phyloP scores from a whole-genome alignment of 2,113 vertebrate species.

The Sialia sialis region DNA sequence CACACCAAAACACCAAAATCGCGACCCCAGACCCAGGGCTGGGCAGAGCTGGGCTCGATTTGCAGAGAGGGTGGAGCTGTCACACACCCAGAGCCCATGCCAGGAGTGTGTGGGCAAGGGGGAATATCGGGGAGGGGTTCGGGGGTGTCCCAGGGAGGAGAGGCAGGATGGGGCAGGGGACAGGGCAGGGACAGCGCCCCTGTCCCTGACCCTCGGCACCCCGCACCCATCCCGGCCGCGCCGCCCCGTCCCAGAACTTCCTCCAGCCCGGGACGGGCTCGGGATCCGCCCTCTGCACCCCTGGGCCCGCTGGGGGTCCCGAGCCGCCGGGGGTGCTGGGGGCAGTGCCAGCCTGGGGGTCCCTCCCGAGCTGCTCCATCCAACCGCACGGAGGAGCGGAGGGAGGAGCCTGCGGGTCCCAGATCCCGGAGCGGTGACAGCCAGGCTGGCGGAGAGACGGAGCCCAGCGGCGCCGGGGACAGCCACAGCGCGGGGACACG shows the following conservation, averaged over 20 bases:
- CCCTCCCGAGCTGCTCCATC: neutral
- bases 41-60: neutral
- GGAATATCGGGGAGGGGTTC: neutral
- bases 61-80: neutral
- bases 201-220: neutral
- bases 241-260: neutral
- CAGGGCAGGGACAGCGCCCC: neutral
- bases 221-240: neutral
- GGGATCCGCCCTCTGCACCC: accelerated
- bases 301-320: neutral
- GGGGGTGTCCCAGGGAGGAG: too few species aligned
- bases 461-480: neutral
- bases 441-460: neutral
- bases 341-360: neutral
- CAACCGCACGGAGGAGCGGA: neutral
- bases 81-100: neutral
- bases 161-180: neutral
- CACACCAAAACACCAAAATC: neutral
- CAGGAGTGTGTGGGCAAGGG: neutral
- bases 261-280: neutral
- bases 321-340: neutral
- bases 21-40: accelerated
- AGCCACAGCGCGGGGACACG: neutral
- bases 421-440: neutral
- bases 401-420: constrained; percentile 16